Percentiles rank a stretch among this genome's conserved stretches.
Conservation (phyloP, 2,888 invertebrate genomes). For the Drosophila paranaensis region DNA sequence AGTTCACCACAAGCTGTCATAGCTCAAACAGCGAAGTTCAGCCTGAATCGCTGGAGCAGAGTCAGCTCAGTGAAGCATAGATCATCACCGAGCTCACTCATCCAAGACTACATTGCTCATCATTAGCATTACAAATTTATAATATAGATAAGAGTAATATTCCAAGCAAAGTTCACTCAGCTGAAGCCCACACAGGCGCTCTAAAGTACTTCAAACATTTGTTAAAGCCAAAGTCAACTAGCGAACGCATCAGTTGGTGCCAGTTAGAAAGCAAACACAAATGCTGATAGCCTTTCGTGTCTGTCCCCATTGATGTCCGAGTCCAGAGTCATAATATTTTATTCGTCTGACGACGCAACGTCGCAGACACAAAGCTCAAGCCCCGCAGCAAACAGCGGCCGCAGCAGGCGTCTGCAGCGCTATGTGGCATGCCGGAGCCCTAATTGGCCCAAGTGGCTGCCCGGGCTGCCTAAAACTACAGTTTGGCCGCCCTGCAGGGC, state of each 20-base stretch:
- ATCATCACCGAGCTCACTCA: too few species aligned
- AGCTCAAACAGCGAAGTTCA: too few species aligned
- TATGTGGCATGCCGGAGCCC: conserved; percentile 52
- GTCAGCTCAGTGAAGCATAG: too few species aligned
- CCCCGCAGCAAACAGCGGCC: conserved; percentile 2
- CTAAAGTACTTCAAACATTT: background rate
- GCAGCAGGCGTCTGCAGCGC: conserved; percentile 15
- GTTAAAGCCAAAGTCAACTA: background rate
- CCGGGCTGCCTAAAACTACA: conserved; percentile 32
- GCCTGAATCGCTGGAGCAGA: too few species aligned
- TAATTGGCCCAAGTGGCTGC: conserved; percentile 68
- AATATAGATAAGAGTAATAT: too few species aligned
- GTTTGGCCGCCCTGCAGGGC: conserved; percentile 31
- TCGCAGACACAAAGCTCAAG: conserved; percentile 9
- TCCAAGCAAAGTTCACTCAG: background rate
- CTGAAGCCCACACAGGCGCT: background rate
- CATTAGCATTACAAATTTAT: too few species aligned
- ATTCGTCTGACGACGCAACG: conserved; percentile 1
- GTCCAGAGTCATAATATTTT: background rate
- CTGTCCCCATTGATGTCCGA: conserved; percentile 10
- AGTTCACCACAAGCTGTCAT: too few species aligned
- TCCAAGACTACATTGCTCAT: too few species aligned
- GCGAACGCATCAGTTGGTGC: background rate
- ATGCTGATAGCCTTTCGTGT: background rate
- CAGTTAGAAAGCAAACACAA: conserved; percentile 1